Evolutionary conservation across 2,113 vertebrate species (phyloP).

Genomic region (Bambusicola thoracicus): DNA sequence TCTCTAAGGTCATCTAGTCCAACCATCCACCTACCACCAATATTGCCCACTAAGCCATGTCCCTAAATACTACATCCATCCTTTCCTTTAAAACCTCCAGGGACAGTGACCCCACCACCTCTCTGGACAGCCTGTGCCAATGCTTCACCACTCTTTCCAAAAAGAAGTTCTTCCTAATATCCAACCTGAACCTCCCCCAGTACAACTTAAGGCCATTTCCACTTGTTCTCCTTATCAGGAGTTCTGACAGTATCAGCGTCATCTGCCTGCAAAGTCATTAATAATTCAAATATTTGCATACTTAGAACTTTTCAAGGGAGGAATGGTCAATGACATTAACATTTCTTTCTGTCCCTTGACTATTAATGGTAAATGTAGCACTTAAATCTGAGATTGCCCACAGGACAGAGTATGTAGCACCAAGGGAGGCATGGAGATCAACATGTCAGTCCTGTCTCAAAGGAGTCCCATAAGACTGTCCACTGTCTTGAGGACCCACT

Average conservation of each 20-base stretch:
- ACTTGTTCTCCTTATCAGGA: neutral
- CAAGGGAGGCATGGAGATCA: neutral
- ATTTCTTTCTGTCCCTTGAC: neutral
- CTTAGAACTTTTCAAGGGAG: neutral
- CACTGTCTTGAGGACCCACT: neutral
- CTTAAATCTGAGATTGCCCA: neutral
- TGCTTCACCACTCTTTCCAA: too few species aligned
- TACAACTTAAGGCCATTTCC: too few species aligned
- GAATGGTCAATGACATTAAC: neutral
- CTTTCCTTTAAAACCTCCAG: too few species aligned
- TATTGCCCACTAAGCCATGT: too few species aligned
- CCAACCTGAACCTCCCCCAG: too few species aligned
- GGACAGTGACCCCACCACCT: too few species aligned
- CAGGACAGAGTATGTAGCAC: neutral
- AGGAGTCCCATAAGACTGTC: accelerated
- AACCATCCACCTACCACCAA: too few species aligned
- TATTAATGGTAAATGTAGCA: neutral
- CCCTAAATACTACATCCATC: too few species aligned
- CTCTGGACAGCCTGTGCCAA: too few species aligned
- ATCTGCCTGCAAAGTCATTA: neutral
- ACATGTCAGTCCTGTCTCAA: accelerated
- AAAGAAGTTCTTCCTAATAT: too few species aligned
- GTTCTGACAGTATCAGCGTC: neutral
- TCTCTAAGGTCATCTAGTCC: too few species aligned
- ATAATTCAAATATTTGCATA: constrained; percentile 42